A percentile compares a stretch with the other conserved stretches of the same genome.
Conservation (phyloP, 2,888 invertebrate species). For the Rhagonycha lutea region DNA sequence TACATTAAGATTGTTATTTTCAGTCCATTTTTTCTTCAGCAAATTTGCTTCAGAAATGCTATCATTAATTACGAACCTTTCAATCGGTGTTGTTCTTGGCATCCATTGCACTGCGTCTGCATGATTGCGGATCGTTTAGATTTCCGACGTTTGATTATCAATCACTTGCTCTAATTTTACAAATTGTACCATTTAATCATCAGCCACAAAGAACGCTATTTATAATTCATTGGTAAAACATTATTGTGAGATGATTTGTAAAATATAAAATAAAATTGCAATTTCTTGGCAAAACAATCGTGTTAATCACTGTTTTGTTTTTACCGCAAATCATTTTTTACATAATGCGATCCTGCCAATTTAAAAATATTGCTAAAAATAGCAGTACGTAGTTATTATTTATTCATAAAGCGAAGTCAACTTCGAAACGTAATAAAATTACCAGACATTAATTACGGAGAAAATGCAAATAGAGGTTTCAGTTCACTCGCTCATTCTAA, state of each 20-base stretch:
- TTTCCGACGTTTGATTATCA: neutral
- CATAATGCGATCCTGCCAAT: neutral
- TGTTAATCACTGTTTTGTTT: neutral
- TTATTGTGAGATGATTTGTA: neutral
- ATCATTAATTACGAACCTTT: neutral
- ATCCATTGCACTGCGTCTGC: neutral
- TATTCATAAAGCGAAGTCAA: neutral
- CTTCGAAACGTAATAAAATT: neutral
- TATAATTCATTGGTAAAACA: neutral
- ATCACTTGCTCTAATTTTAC: neutral
- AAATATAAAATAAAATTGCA: neutral
- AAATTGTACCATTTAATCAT: neutral
- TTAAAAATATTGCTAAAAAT: neutral
- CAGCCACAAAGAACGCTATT: neutral
- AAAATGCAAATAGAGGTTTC: constrained; percentile 3
- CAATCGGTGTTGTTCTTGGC: neutral
- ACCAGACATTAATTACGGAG: neutral
- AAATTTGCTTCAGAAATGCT: neutral
- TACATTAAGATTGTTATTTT: neutral
- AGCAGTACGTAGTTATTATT: neutral
- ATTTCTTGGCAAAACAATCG: neutral
- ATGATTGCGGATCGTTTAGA: neutral
- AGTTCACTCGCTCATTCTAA: neutral
- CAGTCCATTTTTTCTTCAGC: neutral
- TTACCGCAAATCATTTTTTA: neutral